Percentiles rank a stretch among this genome's conserved stretches.
phyloP scores from a whole-genome alignment of 2,113 vertebrate species.

The Atractosteus spatula region DNA sequence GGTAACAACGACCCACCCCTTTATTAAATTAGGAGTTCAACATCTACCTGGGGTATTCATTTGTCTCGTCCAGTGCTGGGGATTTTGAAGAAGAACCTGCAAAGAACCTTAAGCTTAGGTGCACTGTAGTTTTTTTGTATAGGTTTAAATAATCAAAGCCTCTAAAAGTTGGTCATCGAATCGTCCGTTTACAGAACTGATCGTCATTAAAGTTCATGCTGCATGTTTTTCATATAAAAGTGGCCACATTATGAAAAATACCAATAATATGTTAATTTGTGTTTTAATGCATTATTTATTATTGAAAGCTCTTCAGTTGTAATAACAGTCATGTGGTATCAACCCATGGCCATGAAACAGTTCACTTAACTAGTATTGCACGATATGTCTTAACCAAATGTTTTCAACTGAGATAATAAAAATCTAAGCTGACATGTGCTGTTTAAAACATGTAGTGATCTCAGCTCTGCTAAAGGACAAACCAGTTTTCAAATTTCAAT shows the following conservation, averaged over 20 bases:
- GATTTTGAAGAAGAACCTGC: too few relatives aligned
- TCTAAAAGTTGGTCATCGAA: slow-evolving; percentile 29
- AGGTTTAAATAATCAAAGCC: too few relatives aligned
- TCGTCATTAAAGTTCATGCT: background rate
- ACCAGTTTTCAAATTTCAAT: background rate
- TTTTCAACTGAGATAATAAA: slow-evolving; percentile 29
- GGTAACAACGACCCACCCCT: too few relatives aligned
- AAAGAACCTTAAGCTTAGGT: too few relatives aligned
- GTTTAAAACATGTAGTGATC: slow-evolving; percentile 39
- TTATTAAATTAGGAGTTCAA: too few relatives aligned
- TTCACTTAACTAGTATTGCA: slow-evolving; percentile 44
- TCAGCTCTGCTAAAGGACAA: slow-evolving; percentile 36
- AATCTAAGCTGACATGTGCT: slow-evolving; percentile 49
- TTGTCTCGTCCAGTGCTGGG: too few relatives aligned
- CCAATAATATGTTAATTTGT: slow-evolving; percentile 40
- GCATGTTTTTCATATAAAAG: slow-evolving; percentile 20
- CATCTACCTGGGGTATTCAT: too few relatives aligned
- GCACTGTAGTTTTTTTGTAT: too few relatives aligned
- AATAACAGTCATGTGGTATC: slow-evolving; percentile 55
- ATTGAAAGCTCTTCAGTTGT: slow-evolving; percentile 47
- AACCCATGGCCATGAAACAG: slow-evolving; percentile 39
- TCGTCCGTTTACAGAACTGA: slow-evolving; percentile 53
- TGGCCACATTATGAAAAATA: too few relatives aligned
- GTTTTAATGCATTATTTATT: slow-evolving; percentile 45
- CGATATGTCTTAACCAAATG: slow-evolving; percentile 46